A percentile compares a stretch with the other conserved stretches of the same genome.
Evolutionary conservation across 2,113 vertebrate genomes (phyloP).

Genomic region (Parus major): DNA sequence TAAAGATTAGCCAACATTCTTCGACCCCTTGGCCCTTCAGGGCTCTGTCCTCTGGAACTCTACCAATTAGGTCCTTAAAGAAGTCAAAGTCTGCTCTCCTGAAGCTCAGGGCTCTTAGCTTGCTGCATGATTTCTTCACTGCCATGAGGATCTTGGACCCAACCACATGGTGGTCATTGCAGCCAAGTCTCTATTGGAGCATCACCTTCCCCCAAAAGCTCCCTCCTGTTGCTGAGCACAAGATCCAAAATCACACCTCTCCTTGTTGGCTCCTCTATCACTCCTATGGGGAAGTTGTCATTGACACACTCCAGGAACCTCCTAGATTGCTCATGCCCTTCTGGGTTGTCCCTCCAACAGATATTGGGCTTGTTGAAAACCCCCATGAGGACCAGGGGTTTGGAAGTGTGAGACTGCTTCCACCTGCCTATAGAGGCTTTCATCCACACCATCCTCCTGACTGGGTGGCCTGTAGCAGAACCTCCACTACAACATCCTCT

Average conservation of each 20-base stretch:
- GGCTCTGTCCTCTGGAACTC: background rate
- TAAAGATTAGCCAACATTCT: background rate
- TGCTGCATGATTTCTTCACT: background rate
- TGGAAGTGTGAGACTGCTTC: background rate
- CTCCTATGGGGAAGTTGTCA: background rate
- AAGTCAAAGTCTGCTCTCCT: background rate
- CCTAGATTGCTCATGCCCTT: background rate
- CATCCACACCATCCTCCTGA: background rate
- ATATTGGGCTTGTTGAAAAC: background rate
- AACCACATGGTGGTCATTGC: background rate
- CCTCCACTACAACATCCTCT: background rate
- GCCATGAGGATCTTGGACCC: background rate
- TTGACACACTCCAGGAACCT: rapidly evolving
- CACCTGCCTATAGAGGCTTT: background rate
- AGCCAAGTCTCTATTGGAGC: background rate
- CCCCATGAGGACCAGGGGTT: background rate
- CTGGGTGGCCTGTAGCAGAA: background rate
- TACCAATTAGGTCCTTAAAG: background rate
- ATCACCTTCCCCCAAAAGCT: background rate
- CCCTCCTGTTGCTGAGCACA: background rate
- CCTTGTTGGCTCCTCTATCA: background rate
- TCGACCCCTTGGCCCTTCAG: background rate
- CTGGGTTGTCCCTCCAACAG: background rate
- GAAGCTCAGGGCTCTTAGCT: background rate
- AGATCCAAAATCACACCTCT: background rate